These are phyloP conservation scores for Ommatoiulus sabulosus DNA, from an alignment of 2,888 invertebrate species.

Conservation along the genomic window DNA sequence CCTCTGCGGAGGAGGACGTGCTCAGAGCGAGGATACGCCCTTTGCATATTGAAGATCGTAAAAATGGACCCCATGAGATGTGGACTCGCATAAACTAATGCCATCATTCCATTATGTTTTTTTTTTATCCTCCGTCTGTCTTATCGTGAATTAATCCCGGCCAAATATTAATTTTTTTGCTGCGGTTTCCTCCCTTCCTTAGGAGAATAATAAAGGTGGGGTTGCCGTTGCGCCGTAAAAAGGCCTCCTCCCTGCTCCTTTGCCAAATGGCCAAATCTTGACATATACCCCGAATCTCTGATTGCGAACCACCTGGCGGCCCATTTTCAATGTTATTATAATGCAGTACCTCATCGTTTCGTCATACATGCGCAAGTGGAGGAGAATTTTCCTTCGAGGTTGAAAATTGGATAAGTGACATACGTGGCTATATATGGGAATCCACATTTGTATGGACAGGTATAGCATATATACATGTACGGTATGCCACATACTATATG, in stretches of 20 bases:
- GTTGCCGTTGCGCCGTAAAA: neutral
- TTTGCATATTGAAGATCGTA: neutral
- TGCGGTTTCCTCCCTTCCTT: slow-evolving; percentile 1
- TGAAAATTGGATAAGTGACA: too few relatives aligned
- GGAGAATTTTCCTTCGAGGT: too few relatives aligned
- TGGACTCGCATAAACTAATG: neutral
- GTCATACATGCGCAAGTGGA: too few relatives aligned
- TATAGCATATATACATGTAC: too few relatives aligned
- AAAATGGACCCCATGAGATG: slow-evolving; percentile 1
- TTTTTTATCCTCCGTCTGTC: neutral
- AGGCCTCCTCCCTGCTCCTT: neutral
- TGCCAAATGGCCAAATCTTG: neutral
- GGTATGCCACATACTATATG: too few relatives aligned
- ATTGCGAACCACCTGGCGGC: too few relatives aligned
- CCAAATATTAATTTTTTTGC: neutral
- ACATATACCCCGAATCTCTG: neutral
- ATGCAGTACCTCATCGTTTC: too few relatives aligned
- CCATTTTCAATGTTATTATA: too few relatives aligned
- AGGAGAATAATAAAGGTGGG: neutral
- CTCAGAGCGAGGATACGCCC: neutral
- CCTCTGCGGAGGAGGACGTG: neutral
- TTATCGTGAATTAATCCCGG: slow-evolving; percentile 1
- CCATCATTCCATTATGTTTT: slow-evolving; percentile 1
- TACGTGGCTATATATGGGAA: too few relatives aligned
- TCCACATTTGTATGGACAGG: too few relatives aligned